Base-by-base conservation (phyloP, 2,113 vertebrate genomes). In the Psophia crepitans region DNA sequence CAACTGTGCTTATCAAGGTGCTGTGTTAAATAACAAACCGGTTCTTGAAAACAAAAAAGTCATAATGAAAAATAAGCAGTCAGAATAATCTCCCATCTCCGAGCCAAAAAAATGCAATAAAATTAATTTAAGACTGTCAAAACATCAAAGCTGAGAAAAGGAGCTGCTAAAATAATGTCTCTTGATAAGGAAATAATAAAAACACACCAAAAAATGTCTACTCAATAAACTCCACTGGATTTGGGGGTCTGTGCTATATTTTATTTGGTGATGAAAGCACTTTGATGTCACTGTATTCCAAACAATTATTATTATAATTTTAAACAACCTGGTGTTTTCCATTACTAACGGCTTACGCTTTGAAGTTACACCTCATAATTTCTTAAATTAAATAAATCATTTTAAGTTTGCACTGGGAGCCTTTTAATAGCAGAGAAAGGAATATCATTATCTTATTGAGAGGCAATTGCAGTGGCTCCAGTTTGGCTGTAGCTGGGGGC, bases 381-480 rank as follows among this genome's bases (percentile, higher is more conserved):
- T 98, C 98, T 98, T 98, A 98, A 98, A 98, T 98, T 98, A 98
- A 98, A 98, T 98, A 98, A 98, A 98, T 99, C 98, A 98, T 98
- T 98, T 99, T 98, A 98, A 98, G 98, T 98, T 98, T 99, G 98
- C 98, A 98, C 98, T 98, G 98, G 98, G 98, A 98, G 98, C 98
- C 98, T 98, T 98, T 98, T 98, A 98, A 98, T 98, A 98, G 98
- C 98, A 98, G 98, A 98, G 98, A 98, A 98, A 98, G 98, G 98
- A 99, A 99, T 99, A 98, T 98, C 98, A 99, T 99, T 99, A 98
- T 99, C 98, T 99, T 98, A 98, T 98, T 98, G 98, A 98, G 97
- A 98, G 98, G 98, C 98, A 98, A 98, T 98, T 98, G 98, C 98
- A 97, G 98, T 93, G 98, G 98, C 98, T 99, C 98, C 98, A 98